phyloP scores from a whole-genome alignment of 2,888 invertebrate species.

The Noctua pronuba region DNA sequence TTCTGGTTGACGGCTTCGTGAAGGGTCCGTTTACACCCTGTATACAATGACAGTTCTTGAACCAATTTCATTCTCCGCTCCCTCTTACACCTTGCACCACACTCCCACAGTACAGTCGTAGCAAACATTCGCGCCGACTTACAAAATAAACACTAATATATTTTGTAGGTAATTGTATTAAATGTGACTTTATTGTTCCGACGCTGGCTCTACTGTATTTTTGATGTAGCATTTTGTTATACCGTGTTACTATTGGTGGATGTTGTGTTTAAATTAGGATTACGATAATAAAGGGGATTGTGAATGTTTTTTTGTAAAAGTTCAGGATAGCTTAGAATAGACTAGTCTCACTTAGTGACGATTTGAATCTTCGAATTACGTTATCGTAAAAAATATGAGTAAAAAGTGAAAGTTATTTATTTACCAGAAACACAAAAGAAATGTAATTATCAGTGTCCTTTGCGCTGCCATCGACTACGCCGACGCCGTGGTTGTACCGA shows the following conservation, averaged over 20 bases:
- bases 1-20: too few relatives aligned
- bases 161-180: slow-evolving; percentile 87
- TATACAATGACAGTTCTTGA: too few relatives aligned
- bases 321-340: background rate
- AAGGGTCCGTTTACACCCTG: too few relatives aligned
- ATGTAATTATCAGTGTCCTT: background rate
- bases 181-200: slow-evolving; percentile 87
- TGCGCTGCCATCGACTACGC: background rate
- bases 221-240: slow-evolving; percentile 69
- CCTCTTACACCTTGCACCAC: slow-evolving; percentile 48
- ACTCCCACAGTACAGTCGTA: slow-evolving; percentile 58
- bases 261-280: slow-evolving; percentile 24
- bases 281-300: background rate
- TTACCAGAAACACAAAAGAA: background rate
- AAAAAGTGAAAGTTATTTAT: background rate
- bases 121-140: slow-evolving; percentile 82
- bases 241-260: slow-evolving; percentile 17
- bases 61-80: too few relatives aligned
- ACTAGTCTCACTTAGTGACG: background rate
- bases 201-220: slow-evolving; percentile 79
- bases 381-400: too few relatives aligned
- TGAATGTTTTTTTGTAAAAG: background rate
- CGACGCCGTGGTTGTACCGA: too few relatives aligned
- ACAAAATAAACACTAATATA: slow-evolving; percentile 88
- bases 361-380: background rate